phyloP scores from a whole-genome alignment of 2,888 invertebrate species.

The Drosophila picticornis region DNA sequence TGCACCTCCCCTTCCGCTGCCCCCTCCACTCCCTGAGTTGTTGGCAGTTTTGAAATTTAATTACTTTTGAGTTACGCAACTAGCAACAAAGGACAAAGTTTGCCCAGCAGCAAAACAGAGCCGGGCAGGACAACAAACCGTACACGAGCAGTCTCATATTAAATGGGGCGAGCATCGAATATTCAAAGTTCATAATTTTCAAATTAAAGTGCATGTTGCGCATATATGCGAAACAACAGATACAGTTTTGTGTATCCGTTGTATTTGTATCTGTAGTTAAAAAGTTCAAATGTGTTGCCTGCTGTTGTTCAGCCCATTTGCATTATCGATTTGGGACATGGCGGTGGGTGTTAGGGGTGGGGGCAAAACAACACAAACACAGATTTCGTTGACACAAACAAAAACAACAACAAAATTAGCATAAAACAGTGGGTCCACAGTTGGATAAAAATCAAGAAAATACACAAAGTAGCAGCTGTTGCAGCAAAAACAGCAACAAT shows the following conservation, averaged over 20 bases:
- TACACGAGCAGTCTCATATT: slow-evolving; percentile 11
- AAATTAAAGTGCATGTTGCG: slow-evolving; percentile 64
- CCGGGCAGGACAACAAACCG: slow-evolving; percentile 27
- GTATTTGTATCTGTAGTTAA: slow-evolving; percentile 17
- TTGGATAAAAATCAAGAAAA: slow-evolving; percentile 17
- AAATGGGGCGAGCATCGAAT: slow-evolving; percentile 24
- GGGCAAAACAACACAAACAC: slow-evolving; percentile 12
- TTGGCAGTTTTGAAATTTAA: slow-evolving; percentile 73
- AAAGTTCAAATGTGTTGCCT: slow-evolving; percentile 25
- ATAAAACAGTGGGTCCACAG: slow-evolving; percentile 54
- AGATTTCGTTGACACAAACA: slow-evolving; percentile 63
- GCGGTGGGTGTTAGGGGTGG: background rate
- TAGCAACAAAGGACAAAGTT: slow-evolving; percentile 65
- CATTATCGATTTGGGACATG: slow-evolving; percentile 64
- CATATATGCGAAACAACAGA: slow-evolving; percentile 20
- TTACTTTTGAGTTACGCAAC: slow-evolving; percentile 76
- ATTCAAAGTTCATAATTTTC: slow-evolving; percentile 65
- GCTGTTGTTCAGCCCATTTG: slow-evolving; percentile 54
- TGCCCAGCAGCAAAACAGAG: slow-evolving; percentile 47
- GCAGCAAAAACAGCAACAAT: slow-evolving; percentile 25
- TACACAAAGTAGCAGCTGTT: slow-evolving; percentile 51
- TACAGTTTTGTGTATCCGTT: slow-evolving; percentile 21
- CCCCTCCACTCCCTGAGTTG: slow-evolving; percentile 31
- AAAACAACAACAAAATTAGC: slow-evolving; percentile 70
- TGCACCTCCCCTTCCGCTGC: background rate